Evolutionary conservation across 1,140 invertebrate species (phyloP).

Genomic region (Platorchestia sp.): DNA sequence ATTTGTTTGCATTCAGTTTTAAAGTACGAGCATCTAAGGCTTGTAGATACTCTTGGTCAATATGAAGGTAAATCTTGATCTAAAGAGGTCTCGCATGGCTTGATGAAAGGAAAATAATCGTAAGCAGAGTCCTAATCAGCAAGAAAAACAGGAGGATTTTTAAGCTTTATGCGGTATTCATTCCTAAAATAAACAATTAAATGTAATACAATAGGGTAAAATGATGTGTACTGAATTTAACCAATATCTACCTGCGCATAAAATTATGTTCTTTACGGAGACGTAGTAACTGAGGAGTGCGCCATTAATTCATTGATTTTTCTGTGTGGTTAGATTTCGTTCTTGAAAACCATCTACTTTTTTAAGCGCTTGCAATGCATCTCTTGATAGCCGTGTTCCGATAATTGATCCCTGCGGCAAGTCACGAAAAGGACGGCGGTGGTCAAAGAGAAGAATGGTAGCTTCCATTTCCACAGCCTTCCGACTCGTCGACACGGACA

Average conservation of each 20-base stretch:
- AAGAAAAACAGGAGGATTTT: too few species aligned
- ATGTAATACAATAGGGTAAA: too few species aligned
- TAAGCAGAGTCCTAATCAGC: too few species aligned
- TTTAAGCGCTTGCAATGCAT: background rate
- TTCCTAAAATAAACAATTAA: too few species aligned
- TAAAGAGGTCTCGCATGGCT: too few species aligned
- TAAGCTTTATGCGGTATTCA: too few species aligned
- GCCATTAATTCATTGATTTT: too few species aligned
- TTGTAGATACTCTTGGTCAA: background rate
- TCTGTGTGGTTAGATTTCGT: background rate
- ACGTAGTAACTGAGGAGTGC: too few species aligned
- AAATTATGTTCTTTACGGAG: too few species aligned
- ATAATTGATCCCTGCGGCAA: slow-evolving; percentile 42
- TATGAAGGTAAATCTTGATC: background rate
- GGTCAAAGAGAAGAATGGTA: slow-evolving; percentile 49
- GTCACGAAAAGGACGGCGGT: background rate
- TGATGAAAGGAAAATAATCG: too few species aligned
- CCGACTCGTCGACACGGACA: slow-evolving; percentile 55
- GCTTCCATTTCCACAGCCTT: slow-evolving; percentile 45
- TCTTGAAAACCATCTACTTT: background rate
- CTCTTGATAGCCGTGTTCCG: background rate
- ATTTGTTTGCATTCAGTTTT: background rate
- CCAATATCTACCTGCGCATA: too few species aligned
- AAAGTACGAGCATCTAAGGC: background rate
- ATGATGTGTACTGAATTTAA: too few species aligned